phyloP scores from a whole-genome alignment of 2,888 invertebrate genomes.

The Nudaria mundana region DNA sequence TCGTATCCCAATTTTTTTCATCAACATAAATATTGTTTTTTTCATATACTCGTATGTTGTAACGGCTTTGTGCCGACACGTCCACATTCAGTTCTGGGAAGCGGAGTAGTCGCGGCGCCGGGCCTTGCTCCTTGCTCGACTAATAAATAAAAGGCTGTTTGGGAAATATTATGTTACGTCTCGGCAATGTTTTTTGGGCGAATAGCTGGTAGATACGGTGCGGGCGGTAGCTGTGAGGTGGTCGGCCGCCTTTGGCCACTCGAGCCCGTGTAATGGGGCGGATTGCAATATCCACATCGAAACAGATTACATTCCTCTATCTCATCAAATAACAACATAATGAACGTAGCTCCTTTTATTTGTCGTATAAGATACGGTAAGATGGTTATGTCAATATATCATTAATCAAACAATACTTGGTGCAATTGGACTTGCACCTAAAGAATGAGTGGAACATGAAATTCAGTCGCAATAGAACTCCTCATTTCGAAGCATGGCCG shows the following conservation, averaged over 20 bases:
- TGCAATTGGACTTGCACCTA: no score
- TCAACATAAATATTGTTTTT: constrained; percentile 78
- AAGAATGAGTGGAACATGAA: no score
- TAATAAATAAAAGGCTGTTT: constrained; percentile 79
- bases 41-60: constrained; percentile 71
- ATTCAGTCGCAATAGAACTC: no score
- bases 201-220: constrained; percentile 56
- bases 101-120: constrained; percentile 75
- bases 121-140: constrained; percentile 54
- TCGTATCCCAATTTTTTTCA: constrained; percentile 73
- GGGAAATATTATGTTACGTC: constrained; percentile 80
- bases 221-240: constrained; percentile 49
- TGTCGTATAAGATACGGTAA: neutral
- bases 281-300: constrained; percentile 45
- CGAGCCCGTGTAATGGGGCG: constrained; percentile 58
- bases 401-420: no score
- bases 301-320: constrained; percentile 39
- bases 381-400: constrained; percentile 6
- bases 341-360: constrained; percentile 12
- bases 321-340: constrained; percentile 26
- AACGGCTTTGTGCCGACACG: constrained; percentile 74
- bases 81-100: constrained; percentile 70
- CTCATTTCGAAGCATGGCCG: no score
- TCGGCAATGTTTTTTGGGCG: constrained; percentile 67
- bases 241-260: constrained; percentile 60